A percentile compares a stretch with the other conserved stretches of the same genome.
phyloP scores from a whole-genome alignment of 2,888 invertebrate genomes.

The Harpagoxenus sublaevis region DNA sequence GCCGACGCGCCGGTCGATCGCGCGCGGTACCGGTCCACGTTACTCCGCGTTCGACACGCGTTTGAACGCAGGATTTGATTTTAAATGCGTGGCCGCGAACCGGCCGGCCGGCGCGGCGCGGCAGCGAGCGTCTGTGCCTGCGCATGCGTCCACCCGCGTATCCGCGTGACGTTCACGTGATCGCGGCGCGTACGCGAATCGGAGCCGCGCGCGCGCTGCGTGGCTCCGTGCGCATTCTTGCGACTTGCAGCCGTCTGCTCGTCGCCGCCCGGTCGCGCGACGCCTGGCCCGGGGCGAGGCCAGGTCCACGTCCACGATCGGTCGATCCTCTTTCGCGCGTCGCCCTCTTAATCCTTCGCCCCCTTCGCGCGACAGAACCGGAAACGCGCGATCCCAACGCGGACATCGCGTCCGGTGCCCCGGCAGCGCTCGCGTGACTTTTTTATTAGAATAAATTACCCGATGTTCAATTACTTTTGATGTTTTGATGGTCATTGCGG shows the following conservation, averaged over 20 bases:
- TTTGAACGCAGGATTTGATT: conserved; percentile 56
- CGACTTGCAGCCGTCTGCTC: conserved; percentile 22
- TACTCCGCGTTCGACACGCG: conserved; percentile 61
- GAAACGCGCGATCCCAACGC: no score
- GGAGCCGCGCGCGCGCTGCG: conserved; percentile 21
- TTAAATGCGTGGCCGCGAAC: conserved; percentile 35
- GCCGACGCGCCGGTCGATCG: conserved; percentile 52
- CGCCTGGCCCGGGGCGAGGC: no score
- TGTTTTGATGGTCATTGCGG: no score
- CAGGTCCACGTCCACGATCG: no score
- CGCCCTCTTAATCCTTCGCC: no score
- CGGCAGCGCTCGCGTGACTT: no score
- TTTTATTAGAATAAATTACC: no score
- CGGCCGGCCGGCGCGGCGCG: conserved; percentile 46
- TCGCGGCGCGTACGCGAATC: conserved; percentile 69
- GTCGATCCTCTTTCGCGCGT: no score
- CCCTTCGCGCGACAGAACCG: no score
- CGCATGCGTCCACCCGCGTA: not conserved
- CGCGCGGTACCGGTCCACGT: conserved; percentile 54
- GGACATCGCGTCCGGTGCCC: no score
- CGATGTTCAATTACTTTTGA: no score
- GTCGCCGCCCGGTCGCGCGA: no score
- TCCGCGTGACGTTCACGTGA: conserved; percentile 83
- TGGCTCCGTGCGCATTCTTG: conserved; percentile 55
- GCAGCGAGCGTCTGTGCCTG: conserved; percentile 35